Base-by-base conservation (phyloP, 2,113 vertebrate species). In the Amphilophus citrinellus region DNA sequence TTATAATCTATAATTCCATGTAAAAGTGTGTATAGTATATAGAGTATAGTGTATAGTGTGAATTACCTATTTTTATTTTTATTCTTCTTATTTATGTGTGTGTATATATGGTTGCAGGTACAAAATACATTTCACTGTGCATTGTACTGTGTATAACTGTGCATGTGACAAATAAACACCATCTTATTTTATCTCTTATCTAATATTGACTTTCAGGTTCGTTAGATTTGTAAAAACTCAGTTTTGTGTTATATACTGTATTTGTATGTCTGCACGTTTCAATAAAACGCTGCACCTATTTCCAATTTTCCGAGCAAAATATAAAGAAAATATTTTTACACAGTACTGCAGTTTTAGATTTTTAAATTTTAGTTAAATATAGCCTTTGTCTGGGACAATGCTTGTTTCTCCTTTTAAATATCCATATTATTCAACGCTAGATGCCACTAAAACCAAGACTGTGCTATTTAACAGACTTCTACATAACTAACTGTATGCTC, bases 391-490 rank as follows among this genome's bases (percentile, higher is more conserved):
- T 56, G 50, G 17, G 18, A 20, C 50, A 20, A 6, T 56, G 17
- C 7, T 18, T 20, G 18, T 20, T 9, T 20, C 18, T 56, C 53
- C 18, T 56, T 56, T 20, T 56, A 9, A 20, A 27, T n/a, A 24
- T 44, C 30, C 14, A 39, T 47, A 18, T 59, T 3, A 77, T 7
- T 71, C 20, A 80, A 73, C 80, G 47, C 83, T 83, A 88, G 84
- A 84, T 82, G 89, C 61, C 86, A 57, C 84, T 86, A 61, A 78
- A 87, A 75, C 3, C 17, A 56, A n/a, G 20, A 47, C 14, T 37
- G 7, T 3, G 8, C 6, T 65, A 6, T 24, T 63, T 20, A 6
- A 6, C 56, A 73, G 24, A 47, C 20, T 10, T 27, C 73, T 60
- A 63, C 27, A 85, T 77, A 60, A 84, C 61, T 18, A 17, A 42